phyloP scores from a whole-genome alignment of 2,113 vertebrate species.

The Gasterosteus aculeatus region DNA sequence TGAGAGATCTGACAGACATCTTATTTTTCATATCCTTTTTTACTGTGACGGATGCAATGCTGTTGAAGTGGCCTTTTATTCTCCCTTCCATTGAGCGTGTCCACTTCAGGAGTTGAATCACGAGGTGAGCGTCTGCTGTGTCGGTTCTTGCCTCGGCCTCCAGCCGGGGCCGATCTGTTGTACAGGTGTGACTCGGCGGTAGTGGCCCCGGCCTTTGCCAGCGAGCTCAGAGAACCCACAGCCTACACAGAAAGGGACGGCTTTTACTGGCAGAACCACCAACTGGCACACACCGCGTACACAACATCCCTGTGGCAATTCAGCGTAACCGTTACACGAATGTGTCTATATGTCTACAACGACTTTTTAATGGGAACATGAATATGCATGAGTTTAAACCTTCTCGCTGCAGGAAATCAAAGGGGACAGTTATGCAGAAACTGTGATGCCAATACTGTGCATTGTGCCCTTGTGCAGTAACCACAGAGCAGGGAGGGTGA shows the following conservation, averaged over 20 bases:
- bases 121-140: constrained; percentile 50
- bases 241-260: constrained; percentile 27
- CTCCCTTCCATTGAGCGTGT: neutral
- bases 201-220: constrained; percentile 47
- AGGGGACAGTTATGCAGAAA: neutral
- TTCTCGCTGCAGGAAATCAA: neutral
- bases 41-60: too few species aligned
- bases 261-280: constrained; percentile 10
- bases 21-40: neutral
- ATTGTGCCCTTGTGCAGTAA: neutral
- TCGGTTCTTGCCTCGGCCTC: constrained; percentile 42
- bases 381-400: constrained; percentile 8
- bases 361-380: constrained; percentile 18
- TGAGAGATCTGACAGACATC: neutral
- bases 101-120: constrained; percentile 17
- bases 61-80: neutral
- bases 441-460: neutral
- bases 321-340: neutral
- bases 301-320: neutral
- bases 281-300: neutral
- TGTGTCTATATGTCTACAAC: neutral
- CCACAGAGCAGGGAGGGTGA: too few species aligned
- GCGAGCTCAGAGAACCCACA: constrained; percentile 52
- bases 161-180: constrained; percentile 80
- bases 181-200: constrained; percentile 68